Evolutionary conservation across 2,797 vertebrate species (phyloP), one percentile per base, ranked within the genome.

Genomic region (Astyanax mexicanus): DNA sequence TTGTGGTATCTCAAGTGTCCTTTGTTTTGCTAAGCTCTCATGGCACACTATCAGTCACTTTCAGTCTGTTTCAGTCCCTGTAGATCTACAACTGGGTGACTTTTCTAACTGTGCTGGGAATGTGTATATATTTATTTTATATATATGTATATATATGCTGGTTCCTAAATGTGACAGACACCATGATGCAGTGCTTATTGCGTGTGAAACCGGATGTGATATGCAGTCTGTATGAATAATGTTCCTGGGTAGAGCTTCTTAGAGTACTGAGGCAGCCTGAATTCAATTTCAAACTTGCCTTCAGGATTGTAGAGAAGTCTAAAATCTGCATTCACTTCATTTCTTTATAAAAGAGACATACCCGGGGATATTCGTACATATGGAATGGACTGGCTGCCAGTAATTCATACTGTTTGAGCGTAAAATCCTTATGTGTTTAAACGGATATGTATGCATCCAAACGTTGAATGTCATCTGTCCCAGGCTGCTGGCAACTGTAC

Each of bases 311-410:
- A 54, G 11, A 71, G 29, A 29, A 29, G 25, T 64, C 52, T 75
- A 29, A 29, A 29, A 25, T 64, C 52, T 75, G 64, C 62, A 67
- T 69, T 75, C 66, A 61, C 69, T 40, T 78, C 42, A 25, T 49
- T 40, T 78, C 75, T 72, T 72, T 67, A 78, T 72, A 72, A 76
- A 76, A 72, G 75, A 72, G 51, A 58, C 49, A 65, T 5, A 40
- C 65, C 49, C 57, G 49, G 58, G 68, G 69, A 49, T 49, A 66
- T 38, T 58, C 66, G 77, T 67, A 65, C 40, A 44, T 44, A 51
- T 45, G 52, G 51, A 71, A 55, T 9, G 5, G 27, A 67, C 27
- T 12, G 64, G 1, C 49, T 70, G 19, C 23, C 32, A 60, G 38
- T 38, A 19, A 12, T 21, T 11, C 49, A 54, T 19, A 52, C 15